Conservation (phyloP, 1,140 invertebrate species). For the Centruroides sculpturatus region DNA sequence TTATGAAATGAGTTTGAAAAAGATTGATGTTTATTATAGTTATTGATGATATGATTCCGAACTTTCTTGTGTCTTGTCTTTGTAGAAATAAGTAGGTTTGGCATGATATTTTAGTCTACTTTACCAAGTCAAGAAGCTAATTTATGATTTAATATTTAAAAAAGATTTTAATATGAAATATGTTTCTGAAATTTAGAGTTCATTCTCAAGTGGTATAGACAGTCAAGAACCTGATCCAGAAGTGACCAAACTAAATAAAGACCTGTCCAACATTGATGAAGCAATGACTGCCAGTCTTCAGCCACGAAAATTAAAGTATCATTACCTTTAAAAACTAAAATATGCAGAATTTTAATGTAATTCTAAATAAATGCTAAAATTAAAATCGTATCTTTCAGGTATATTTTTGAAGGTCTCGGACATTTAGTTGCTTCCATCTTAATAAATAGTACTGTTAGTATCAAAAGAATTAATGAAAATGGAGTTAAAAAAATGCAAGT, state of each 20-base stretch:
- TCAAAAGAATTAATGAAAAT: conserved; percentile 61
- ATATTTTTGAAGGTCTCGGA: conserved; percentile 86
- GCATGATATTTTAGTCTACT: too few relatives aligned
- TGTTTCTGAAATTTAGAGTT: neutral
- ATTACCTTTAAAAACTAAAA: conserved; percentile 6
- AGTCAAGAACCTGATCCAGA: conserved; percentile 63
- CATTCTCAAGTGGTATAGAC: conserved; percentile 27
- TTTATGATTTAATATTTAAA: too few relatives aligned
- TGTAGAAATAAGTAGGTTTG: too few relatives aligned
- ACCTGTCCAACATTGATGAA: conserved; percentile 62
- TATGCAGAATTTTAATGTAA: too few relatives aligned
- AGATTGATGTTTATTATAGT: too few relatives aligned
- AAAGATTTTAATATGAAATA: neutral
- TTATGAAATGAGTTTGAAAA: too few relatives aligned
- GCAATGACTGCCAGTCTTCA: conserved; percentile 54
- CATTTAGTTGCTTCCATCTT: conserved; percentile 71
- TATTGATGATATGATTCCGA: too few relatives aligned
- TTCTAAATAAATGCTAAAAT: too few relatives aligned
- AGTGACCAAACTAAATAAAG: conserved; percentile 62
- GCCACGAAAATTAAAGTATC: conserved; percentile 60
- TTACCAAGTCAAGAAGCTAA: too few relatives aligned
- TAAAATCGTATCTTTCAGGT: conserved; percentile 37
- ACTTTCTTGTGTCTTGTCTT: too few relatives aligned
- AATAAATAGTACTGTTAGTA: conserved; percentile 63
- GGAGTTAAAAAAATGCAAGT: conserved; percentile 57